Percentiles rank a stretch among this genome's conserved stretches.
phyloP scores from a whole-genome alignment of 2,888 invertebrate species.

The Amphipyra berbera region DNA sequence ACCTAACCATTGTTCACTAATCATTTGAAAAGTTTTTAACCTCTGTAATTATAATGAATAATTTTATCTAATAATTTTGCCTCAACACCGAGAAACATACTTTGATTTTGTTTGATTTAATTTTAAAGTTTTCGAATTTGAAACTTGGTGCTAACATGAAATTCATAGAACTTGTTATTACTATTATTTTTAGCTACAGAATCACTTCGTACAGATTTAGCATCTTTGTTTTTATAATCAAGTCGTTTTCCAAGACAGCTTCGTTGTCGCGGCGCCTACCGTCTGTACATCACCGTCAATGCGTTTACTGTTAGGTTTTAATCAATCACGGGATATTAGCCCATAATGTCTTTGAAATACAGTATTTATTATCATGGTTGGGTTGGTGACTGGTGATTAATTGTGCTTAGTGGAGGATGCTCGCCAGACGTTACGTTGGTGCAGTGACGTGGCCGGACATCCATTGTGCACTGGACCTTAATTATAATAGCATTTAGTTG shows the following conservation, averaged over 20 bases:
- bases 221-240: slow-evolving; percentile 48
- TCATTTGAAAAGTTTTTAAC: slow-evolving; percentile 12
- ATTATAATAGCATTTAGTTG: slow-evolving; percentile 52
- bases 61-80: slow-evolving; percentile 1
- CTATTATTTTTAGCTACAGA: slow-evolving; percentile 11
- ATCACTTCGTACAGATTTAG: slow-evolving; percentile 16
- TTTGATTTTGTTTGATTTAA: slow-evolving; percentile 17
- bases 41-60: slow-evolving; percentile 17
- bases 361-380: slow-evolving; percentile 50
- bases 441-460: slow-evolving; percentile 79
- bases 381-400: slow-evolving; percentile 66
- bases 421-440: slow-evolving; percentile 74
- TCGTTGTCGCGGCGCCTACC: slow-evolving; percentile 49
- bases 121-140: slow-evolving; percentile 29
- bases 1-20: slow-evolving; percentile 3
- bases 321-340: slow-evolving; percentile 39
- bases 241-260: slow-evolving; percentile 36
- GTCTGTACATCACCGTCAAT: slow-evolving; percentile 43
- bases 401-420: slow-evolving; percentile 73
- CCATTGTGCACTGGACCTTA: slow-evolving; percentile 69
- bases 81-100: slow-evolving; percentile 16
- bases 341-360: slow-evolving; percentile 53
- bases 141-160: slow-evolving; percentile 9
- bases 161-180: slow-evolving; percentile 2
- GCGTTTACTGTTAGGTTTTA: slow-evolving; percentile 37